Conservation (phyloP, 2,888 invertebrate genomes). For the Idaea straminata region DNA sequence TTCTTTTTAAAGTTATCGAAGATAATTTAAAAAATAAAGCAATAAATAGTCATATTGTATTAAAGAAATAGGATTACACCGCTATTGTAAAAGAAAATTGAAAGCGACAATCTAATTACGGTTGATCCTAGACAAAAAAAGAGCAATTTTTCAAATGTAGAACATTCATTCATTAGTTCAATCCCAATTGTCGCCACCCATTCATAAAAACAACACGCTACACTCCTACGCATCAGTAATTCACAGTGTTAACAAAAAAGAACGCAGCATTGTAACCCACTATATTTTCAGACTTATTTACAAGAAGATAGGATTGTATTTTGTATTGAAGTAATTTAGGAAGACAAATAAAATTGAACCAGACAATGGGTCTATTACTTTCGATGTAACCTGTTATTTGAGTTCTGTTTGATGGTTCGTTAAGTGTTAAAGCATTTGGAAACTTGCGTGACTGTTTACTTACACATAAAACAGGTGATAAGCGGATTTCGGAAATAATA, state of each 20-base stretch:
- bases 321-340: background rate
- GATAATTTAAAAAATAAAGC: too few species aligned
- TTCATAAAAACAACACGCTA: conserved; percentile 16
- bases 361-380: conserved; percentile 59
- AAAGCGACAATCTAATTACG: background rate
- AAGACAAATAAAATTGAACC: conserved; percentile 8
- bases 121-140: background rate
- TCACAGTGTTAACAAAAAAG: conserved; percentile 35
- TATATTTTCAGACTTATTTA: conserved; percentile 8
- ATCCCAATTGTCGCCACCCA: conserved; percentile 11
- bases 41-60: too few species aligned
- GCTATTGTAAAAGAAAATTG: background rate
- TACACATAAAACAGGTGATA: background rate
- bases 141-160: background rate
- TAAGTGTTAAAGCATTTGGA: conserved; percentile 48
- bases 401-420: conserved; percentile 63
- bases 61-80: too few species aligned
- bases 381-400: conserved; percentile 69
- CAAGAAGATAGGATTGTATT: background rate
- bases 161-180: background rate
- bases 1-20: too few species aligned
- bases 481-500: background rate
- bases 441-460: conserved; percentile 21
- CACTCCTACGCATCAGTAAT: conserved; percentile 40
- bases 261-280: conserved; percentile 6